Conservation (phyloP, 1,140 invertebrate genomes). For the Ganaspis sp. region DNA sequence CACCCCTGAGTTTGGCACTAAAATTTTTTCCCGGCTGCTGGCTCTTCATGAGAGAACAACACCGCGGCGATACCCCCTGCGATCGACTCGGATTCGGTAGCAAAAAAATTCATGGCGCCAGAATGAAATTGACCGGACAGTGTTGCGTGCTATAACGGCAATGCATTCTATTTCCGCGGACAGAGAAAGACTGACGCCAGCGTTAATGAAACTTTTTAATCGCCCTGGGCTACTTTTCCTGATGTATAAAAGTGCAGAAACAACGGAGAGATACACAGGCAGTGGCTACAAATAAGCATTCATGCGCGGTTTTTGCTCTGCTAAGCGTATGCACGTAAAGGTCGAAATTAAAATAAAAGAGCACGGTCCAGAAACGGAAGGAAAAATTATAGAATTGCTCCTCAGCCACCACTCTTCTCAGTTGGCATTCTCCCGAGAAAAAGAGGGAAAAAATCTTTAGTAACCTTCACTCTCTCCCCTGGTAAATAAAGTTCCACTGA, state of each 20-base stretch:
- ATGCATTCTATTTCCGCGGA: constrained; percentile 65
- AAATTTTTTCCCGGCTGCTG: background rate
- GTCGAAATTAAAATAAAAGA: constrained; percentile 60
- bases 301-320: constrained; percentile 47
- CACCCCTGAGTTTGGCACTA: constrained; percentile 28
- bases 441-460: background rate
- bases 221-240: constrained; percentile 59
- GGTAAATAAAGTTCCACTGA: constrained; percentile 8
- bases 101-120: constrained; percentile 20
- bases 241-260: constrained; percentile 43
- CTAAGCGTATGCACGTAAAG: constrained; percentile 47
- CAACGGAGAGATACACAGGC: constrained; percentile 45
- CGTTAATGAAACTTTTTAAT: constrained; percentile 70
- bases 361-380: constrained; percentile 48
- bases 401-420: constrained; percentile 36
- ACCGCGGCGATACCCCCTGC: background rate
- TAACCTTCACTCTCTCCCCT: constrained; percentile 22
- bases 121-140: constrained; percentile 65
- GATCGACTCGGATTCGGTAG: background rate
- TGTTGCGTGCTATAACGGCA: constrained; percentile 51
- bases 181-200: constrained; percentile 60
- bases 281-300: constrained; percentile 28
- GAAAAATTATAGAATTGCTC: constrained; percentile 53
- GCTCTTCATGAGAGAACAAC: background rate
- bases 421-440: background rate